Evolutionary conservation across 2,113 vertebrate genomes (phyloP), one percentile per base, ranked within the genome.

Genomic region (Collichthys lucidus): DNA sequence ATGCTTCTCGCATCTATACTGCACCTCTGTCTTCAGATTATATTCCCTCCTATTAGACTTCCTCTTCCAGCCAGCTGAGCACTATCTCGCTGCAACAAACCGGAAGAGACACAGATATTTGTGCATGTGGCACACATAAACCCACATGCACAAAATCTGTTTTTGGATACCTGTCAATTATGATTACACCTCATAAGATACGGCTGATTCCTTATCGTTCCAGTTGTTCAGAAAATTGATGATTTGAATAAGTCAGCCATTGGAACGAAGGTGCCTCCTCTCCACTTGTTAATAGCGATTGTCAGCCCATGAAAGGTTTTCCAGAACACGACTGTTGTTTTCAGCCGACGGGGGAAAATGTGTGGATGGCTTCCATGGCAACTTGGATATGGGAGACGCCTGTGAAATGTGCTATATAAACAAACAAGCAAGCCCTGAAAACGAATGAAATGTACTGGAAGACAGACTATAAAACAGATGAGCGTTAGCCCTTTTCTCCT

Each of bases 131-230:
- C 56, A n/a, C 70, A 63, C 69, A 35, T 44, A 61, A 66, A 68
- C 49, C 66, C 78, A 68, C 16, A 1, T 65, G 74, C 59, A 55
- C 57, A 70, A 49, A 75, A 68, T 64, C 61, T 16, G 35, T 55
- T 85, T 82, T 74, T 71, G 71, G 76, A 86, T 80, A 83, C 76
- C 68, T 88, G 91, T 92, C 91, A 87, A 84, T 91, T 90, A 70
- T 19, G 50, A 84, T 88, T 75, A 75, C 24, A 42, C 11, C 53
- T 79, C 75, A 78, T 83, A 65, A 74, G 57, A 74, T 70, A 74
- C 22, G 49, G 77, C 77, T 85, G 76, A 79, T 69, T 74, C 55
- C 17, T 78, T 73, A 74, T 81, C 19, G 17, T 53, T 66, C 22
- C 26, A 60, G 57, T 68, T 84, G 74, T 83, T 83, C 44, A 19